A percentile compares a stretch with the other conserved stretches of the same genome.
These are phyloP conservation scores for Delphinapterus leucas DNA, from an alignment of 2,113 vertebrate species.

Conservation along the genomic window DNA sequence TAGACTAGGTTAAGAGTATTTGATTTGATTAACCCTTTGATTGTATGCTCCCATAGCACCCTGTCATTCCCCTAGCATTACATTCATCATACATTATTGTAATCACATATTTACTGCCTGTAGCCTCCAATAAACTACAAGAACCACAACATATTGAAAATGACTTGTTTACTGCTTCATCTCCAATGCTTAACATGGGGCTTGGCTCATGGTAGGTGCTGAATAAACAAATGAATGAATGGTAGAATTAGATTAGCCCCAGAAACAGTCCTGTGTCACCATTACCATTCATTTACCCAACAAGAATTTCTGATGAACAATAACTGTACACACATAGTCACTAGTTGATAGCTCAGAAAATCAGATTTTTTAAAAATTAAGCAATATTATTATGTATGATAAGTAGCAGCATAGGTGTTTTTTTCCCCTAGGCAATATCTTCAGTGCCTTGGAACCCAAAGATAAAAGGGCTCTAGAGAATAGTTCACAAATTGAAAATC, in stretches of 20 bases:
- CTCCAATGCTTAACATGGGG: background rate
- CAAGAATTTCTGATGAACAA: background rate
- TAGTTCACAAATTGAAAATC: background rate
- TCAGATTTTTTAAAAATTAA: background rate
- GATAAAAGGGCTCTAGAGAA: background rate
- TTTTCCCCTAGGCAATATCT: background rate
- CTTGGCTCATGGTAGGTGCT: background rate
- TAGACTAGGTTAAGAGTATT: background rate
- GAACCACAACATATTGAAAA: background rate
- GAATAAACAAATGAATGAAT: background rate
- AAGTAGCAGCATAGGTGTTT: background rate
- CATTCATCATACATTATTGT: background rate
- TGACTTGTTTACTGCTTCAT: background rate
- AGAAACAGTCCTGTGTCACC: background rate
- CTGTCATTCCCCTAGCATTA: background rate
- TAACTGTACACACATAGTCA: background rate
- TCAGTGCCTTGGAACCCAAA: background rate
- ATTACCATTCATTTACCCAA: background rate
- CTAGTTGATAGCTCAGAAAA: background rate
- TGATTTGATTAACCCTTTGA: background rate
- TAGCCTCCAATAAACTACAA: background rate
- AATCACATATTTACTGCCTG: background rate
- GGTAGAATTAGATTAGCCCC: background rate
- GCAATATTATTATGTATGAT: background rate
- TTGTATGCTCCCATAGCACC: background rate